Percentiles rank a stretch among this genome's conserved stretches.
These are phyloP conservation scores for Caenorhabditis sp. DNA, from an alignment of 2,888 invertebrate species.

Conservation along the genomic window DNA sequence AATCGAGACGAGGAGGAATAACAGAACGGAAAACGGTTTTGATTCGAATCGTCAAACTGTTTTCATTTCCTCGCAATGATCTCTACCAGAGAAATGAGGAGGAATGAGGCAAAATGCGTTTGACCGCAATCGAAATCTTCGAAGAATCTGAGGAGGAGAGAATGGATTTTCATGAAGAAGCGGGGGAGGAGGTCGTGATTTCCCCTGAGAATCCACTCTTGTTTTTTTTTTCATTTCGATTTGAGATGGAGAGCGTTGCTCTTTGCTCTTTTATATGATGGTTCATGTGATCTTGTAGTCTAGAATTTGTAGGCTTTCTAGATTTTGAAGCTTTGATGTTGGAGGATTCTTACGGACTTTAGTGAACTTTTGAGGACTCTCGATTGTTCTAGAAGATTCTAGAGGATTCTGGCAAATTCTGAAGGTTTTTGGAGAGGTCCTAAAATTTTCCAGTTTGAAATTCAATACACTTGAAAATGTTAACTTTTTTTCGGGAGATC, in stretches of 20 bases:
- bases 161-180: not conserved
- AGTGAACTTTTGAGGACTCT: too few relatives aligned
- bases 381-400: too few relatives aligned
- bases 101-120: not conserved
- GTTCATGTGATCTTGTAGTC: too few relatives aligned
- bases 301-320: too few relatives aligned
- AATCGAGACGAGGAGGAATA: too few relatives aligned
- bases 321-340: not conserved
- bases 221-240: not conserved
- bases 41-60: constrained; percentile 55
- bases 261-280: constrained; percentile 2
- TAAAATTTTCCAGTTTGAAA: too few relatives aligned
- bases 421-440: too few relatives aligned
- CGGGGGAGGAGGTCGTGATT: not conserved
- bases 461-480: too few relatives aligned
- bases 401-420: too few relatives aligned
- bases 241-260: not conserved
- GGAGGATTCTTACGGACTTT: too few relatives aligned
- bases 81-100: not conserved
- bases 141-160: constrained; percentile 13
- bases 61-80: constrained; percentile 16
- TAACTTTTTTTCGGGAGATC: too few relatives aligned
- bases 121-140: constrained; percentile 32
- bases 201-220: not conserved
- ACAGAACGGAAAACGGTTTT: constrained; percentile 25